phyloP scores from a whole-genome alignment of 2,888 invertebrate genomes.

The Mimachlamys varia region DNA sequence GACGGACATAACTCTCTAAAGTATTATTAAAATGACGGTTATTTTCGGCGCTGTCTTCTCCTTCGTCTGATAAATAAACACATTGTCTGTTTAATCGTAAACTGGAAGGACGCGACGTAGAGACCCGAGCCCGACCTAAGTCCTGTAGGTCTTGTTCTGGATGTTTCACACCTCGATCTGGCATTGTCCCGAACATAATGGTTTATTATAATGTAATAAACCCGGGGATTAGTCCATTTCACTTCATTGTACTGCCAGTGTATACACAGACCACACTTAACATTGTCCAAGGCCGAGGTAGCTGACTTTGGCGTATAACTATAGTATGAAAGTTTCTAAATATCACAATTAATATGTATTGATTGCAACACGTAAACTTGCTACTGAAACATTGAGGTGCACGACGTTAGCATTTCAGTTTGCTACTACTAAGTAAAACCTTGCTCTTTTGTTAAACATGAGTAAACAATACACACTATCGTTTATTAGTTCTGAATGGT shows the following conservation, averaged over 20 bases:
- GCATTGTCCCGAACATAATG: slow-evolving; percentile 3
- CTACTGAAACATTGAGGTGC: not conserved
- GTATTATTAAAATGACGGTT: not conserved
- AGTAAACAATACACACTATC: too few species aligned
- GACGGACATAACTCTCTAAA: not conserved
- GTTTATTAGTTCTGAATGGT: not conserved
- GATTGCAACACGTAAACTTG: too few species aligned
- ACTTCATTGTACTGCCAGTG: not conserved
- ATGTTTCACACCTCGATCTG: slow-evolving; percentile 31
- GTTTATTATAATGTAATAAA: not conserved
- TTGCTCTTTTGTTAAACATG: not conserved
- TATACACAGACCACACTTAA: not conserved
- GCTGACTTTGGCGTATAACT: not conserved
- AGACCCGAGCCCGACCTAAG: not conserved
- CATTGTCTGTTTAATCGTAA: not conserved
- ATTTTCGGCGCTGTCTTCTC: not conserved
- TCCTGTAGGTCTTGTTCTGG: not conserved
- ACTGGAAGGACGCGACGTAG: not conserved
- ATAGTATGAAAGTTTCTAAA: not conserved
- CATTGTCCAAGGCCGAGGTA: not conserved
- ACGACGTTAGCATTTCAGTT: not conserved
- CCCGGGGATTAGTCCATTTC: not conserved
- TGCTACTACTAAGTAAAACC: not conserved
- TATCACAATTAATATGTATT: too few species aligned
- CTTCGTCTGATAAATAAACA: not conserved